Percentiles rank a stretch among this genome's conserved stretches.
Conservation (phyloP, 2,797 vertebrate species). For the Lemur catta region DNA sequence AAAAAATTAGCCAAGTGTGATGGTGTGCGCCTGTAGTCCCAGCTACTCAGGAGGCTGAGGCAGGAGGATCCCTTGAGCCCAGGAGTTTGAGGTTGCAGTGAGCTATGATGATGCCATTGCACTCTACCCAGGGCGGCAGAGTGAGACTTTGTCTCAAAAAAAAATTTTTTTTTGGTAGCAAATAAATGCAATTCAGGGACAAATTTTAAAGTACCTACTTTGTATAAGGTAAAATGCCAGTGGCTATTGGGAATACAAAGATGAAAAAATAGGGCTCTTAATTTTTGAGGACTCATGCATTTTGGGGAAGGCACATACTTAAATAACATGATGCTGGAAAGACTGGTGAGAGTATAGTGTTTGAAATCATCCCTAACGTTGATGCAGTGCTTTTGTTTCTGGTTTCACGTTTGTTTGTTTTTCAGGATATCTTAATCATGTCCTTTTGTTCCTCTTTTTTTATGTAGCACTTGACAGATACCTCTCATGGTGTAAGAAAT, state of each 20-base stretch:
- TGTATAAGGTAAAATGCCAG: not conserved
- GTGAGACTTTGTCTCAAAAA: not conserved
- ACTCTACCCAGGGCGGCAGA: too few species aligned
- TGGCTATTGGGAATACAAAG: not conserved
- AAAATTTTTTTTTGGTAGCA: not conserved
- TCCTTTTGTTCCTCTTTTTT: not conserved
- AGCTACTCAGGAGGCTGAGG: too few species aligned
- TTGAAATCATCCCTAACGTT: not conserved
- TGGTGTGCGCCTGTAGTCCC: too few species aligned
- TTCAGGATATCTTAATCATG: not conserved
- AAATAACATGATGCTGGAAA: not conserved
- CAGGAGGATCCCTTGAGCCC: too few species aligned
- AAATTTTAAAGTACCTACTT: not conserved
- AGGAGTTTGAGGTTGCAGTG: too few species aligned
- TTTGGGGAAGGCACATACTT: not conserved
- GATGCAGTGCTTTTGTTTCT: not conserved
- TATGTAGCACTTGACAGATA: slow-evolving; percentile 91
- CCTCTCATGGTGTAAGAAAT: slow-evolving; percentile 95
- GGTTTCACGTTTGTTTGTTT: not conserved
- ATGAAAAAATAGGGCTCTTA: not conserved
- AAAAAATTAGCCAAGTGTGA: too few species aligned
- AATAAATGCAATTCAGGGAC: not conserved
- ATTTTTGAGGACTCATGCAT: not conserved
- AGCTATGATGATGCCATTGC: too few species aligned
- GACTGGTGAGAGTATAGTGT: not conserved